Base-by-base conservation (phyloP, 2,888 invertebrate genomes). In the Cephus spinipes region DNA sequence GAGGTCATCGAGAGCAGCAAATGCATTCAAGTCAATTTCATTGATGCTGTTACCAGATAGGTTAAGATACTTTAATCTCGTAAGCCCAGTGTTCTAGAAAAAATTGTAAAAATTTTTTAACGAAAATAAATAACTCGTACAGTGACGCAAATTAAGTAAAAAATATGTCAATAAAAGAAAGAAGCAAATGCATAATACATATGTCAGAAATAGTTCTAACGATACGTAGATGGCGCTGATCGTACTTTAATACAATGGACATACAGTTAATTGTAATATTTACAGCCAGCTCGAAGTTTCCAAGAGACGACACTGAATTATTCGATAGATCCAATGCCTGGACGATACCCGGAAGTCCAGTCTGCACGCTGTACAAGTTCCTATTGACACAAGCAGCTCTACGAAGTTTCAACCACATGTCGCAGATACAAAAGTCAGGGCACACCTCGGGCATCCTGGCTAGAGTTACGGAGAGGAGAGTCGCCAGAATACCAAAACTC, bases 11-110 rank as follows among this genome's bases (percentile, higher is more conserved):
- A 93, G 87, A 4, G 92, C 92, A 55, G 87, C 87, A 81, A 93
- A 93, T 3, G 93, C 92, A 35, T 88, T 86, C 2, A 90, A 80
- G 15, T 89, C 91, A 71, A 93, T 91, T 74, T 91, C 90, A 11
- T 85, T 90, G 82, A 93, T 92, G 9, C 90, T 86, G 82, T 93
- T 93, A 73, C 87, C 83, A 1, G 92, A 90, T 11, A 93, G 85
- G 80, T 92, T 90, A 11, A 93, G 86, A 71, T 92, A 89, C 73
- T 85, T 90, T 9, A 92, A 80, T 55, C 84, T 87, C 76, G 86
- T 87, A n/a, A 92, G 83, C 12, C 91, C 91, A 32, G 84, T 83
- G 32, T 86, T 82, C 91, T 91, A 84, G 32, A 81, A 79, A 1
- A 55, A 55, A 55, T 55, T 55, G 6, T 55, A 23, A 15, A 55